Evolutionary conservation across 1,140 invertebrate species (phyloP), one percentile per base, ranked within the genome.

Genomic region (Drosophila erecta): DNA sequence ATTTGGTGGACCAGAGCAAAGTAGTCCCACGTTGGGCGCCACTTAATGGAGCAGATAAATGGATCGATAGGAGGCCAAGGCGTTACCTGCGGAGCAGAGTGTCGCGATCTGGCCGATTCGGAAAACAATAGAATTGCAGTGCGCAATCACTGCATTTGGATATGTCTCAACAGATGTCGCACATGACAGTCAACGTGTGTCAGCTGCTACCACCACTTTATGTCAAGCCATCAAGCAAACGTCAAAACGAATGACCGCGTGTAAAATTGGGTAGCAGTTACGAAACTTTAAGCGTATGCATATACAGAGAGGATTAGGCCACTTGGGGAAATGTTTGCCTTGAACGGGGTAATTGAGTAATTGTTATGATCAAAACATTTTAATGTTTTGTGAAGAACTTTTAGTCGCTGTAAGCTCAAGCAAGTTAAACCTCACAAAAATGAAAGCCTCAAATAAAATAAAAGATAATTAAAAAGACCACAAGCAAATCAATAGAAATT

Each of bases 81-180:
- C 35, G 59, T 58, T 59, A 14, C 37, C 14, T 38, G 37, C 11
- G 4, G 3, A 38, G 37, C 2, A 17, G 58, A 11, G 41, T 65
- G 41, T 66, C 61, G 11, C 35, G 41, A 65, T 65, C 61, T 15
- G 15, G 14, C n/a, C 30, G 61, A 66, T 65, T 65, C 35, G 10
- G 24, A 30, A 66, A 65, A 65, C 59, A 62, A 65, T 62, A 65
- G 43, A 64, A 49, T 65, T 47, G 43, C 33, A 40, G n/a, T 15
- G 3, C 30, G 54, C 24, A 33, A 51, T 51, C 49, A 35, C 11
- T 12, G 49, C 49, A 50, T 41, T 14, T 20, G 24, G 37, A 61
- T 30, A 22, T 56, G n/a, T 58, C 37, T 17, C 58, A 33, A 7
- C 8, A 14, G 3, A 17, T 60, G 24, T 54, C 27, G 15, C 33